Conservation (phyloP, 2,888 invertebrate genomes). For the Drosophila percnosoma region DNA sequence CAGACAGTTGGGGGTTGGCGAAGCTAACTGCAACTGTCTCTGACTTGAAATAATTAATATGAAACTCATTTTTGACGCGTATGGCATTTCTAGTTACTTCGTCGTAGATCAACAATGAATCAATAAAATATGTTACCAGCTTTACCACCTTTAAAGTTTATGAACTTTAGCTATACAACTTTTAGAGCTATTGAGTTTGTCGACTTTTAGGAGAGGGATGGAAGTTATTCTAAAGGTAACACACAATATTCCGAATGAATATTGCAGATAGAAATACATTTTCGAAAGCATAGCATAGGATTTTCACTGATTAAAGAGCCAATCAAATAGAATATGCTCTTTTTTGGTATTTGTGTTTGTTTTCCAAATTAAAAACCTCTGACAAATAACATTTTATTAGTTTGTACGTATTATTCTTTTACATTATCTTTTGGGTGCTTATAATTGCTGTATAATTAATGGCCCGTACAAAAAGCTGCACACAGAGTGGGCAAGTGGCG, state of each 20-base stretch:
- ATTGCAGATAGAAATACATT: background rate
- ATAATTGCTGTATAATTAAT: slow-evolving; percentile 11
- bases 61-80: background rate
- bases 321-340: too few relatives aligned
- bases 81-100: background rate
- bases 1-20: background rate
- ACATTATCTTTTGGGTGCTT: background rate
- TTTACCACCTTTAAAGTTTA: background rate
- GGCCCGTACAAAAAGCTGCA: background rate
- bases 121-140: background rate
- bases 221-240: too few relatives aligned
- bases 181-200: background rate
- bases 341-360: background rate
- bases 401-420: background rate
- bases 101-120: background rate
- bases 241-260: background rate
- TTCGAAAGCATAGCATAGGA: background rate
- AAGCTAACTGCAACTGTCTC: slow-evolving; percentile 23
- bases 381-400: background rate
- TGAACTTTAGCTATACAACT: background rate
- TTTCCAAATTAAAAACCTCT: background rate
- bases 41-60: slow-evolving; percentile 46
- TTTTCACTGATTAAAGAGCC: background rate
- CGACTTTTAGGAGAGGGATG: background rate
- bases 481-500: background rate